Percentiles rank a stretch among this genome's conserved stretches.
These are phyloP conservation scores for Heliconius aoede DNA, from an alignment of 2,888 invertebrate species.

Conservation along the genomic window DNA sequence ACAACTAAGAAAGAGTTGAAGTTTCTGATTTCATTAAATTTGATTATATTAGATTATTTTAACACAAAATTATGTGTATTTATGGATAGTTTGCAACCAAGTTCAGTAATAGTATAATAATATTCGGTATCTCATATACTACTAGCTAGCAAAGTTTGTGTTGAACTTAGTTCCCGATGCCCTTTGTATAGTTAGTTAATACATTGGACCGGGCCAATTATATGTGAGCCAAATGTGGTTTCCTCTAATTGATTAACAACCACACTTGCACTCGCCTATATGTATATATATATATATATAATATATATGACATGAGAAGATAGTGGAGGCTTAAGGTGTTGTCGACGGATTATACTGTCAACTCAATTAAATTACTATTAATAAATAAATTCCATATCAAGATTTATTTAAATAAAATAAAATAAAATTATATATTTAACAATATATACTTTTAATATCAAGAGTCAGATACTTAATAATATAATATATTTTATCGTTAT, in stretches of 20 bases:
- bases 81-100: not conserved
- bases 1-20: too few relatives aligned
- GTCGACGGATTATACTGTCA: not conserved
- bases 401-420: not conserved
- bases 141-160: not conserved
- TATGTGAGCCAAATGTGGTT: conserved; percentile 28
- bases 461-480: too few relatives aligned
- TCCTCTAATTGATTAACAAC: conserved; percentile 35
- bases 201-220: conserved; percentile 19
- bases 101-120: not conserved
- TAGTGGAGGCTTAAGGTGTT: not conserved
- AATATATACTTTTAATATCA: too few relatives aligned
- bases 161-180: not conserved
- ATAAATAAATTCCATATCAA: not conserved
- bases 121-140: not conserved
- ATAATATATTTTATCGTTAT: too few relatives aligned
- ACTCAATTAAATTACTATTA: not conserved
- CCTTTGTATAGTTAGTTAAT: conserved; percentile 5
- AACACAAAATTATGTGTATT: not conserved
- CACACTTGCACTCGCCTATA: conserved; percentile 18
- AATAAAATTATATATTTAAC: not conserved
- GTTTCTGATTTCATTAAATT: too few relatives aligned
- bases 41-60: too few relatives aligned
- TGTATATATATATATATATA: conserved; percentile 16
- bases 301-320: not conserved